phyloP scores from a whole-genome alignment of 2,113 vertebrate genomes.

The Phyllopteryx taeniolatus region DNA sequence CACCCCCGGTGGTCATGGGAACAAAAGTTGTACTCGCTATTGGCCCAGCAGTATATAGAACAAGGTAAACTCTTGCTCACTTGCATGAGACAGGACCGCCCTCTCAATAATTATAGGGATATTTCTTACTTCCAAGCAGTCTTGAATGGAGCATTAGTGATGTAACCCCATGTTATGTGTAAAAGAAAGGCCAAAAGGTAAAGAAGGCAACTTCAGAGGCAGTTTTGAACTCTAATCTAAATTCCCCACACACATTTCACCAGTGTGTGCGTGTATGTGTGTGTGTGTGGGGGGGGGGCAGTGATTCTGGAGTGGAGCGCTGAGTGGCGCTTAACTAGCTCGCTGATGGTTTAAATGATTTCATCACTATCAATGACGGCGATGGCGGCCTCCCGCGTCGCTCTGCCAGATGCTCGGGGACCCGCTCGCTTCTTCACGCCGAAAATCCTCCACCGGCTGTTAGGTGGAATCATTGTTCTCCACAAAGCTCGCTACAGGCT shows the following conservation, averaged over 20 bases:
- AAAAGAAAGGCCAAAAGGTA: too few relatives aligned
- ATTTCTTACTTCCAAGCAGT: not conserved
- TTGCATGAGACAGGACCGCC: not conserved
- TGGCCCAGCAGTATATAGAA: not conserved
- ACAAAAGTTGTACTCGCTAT: too few relatives aligned
- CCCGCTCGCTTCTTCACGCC: constrained; percentile 81
- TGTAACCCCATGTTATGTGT: not conserved
- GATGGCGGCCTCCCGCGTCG: constrained; percentile 85
- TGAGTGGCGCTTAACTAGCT: constrained; percentile 87
- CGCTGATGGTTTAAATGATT: constrained; percentile 99
- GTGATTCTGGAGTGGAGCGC: constrained; percentile 20
- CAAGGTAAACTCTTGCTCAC: not conserved
- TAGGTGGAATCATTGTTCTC: constrained; percentile 80
- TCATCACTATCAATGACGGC: constrained; percentile 99
- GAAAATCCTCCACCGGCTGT: constrained; percentile 74
- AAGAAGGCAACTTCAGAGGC: too few relatives aligned
- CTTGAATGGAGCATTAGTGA: not conserved
- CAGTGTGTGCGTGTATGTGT: too few relatives aligned
- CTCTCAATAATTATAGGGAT: not conserved
- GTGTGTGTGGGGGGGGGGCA: too few relatives aligned
- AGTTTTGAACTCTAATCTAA: too few relatives aligned
- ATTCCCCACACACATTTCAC: constrained; percentile 35
- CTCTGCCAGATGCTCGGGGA: constrained; percentile 96
- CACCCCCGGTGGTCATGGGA: too few relatives aligned
- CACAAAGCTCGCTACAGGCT: constrained; percentile 78